Evolutionary conservation across 2,797 vertebrate genomes (phyloP).

Genomic region (Mionectes olivaceus): DNA sequence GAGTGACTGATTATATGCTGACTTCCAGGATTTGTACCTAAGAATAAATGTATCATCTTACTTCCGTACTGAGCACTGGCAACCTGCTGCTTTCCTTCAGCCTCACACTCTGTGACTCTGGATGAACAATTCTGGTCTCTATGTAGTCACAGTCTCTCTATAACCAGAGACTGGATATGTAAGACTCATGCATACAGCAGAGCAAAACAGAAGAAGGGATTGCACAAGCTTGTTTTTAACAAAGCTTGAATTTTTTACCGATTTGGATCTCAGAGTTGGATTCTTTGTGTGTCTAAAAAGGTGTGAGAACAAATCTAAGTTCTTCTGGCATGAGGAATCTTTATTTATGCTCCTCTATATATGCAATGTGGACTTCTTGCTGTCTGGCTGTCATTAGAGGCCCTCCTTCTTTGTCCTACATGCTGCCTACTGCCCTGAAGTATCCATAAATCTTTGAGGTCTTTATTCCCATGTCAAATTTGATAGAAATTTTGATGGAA

Average conservation of each 20-base stretch:
- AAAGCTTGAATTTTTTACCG: background rate
- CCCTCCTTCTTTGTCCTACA: background rate
- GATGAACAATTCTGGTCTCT: background rate
- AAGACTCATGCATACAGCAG: background rate
- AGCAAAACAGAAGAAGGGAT: background rate
- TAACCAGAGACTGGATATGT: background rate
- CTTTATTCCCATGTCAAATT: background rate
- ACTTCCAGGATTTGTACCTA: slow-evolving; percentile 51
- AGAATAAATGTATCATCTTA: slow-evolving; percentile 47
- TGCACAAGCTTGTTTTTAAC: background rate
- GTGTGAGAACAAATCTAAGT: background rate
- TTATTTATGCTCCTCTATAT: background rate
- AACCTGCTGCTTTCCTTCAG: slow-evolving; percentile 57
- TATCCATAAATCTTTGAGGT: background rate
- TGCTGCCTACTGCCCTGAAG: background rate
- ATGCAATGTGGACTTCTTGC: background rate
- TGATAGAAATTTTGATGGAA: background rate
- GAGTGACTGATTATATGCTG: slow-evolving; percentile 50
- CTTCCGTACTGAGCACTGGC: background rate
- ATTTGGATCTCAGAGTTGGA: background rate
- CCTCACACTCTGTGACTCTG: background rate
- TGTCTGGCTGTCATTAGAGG: background rate
- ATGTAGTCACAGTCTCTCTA: background rate
- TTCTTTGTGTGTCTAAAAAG: background rate
- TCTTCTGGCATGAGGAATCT: background rate